Evolutionary conservation across 2,888 invertebrate species (phyloP), one percentile per base, ranked within the genome.

Genomic region (Stramonita haemastoma): DNA sequence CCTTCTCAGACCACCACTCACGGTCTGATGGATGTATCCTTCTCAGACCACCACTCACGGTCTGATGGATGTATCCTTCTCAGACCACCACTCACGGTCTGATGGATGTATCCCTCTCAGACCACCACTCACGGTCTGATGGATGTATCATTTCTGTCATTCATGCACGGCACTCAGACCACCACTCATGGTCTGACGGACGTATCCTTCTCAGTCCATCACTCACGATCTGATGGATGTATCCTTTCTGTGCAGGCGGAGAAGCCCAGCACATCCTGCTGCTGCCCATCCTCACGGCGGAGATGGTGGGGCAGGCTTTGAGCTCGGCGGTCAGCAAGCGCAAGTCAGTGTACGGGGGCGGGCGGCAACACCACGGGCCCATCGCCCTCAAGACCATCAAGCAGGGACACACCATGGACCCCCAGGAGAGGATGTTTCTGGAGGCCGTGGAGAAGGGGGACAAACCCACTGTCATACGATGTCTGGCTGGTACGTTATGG

Each of bases 371-470:
- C 26, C 81, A 83, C 81, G 26, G 46, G 19, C 90, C 90, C 60
- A 91, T 91, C 19, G 91, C 92, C 8, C 85, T 92, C 22, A 90
- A 91, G 89, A 92, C 92, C n/a, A 92, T 92, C 73, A 92, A 92
- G 86, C 91, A 92, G 66, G 91, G 91, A n/a, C 70, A 95, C 91
- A 92, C 94, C 29, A 96, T 96, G 93, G 96, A 96, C 89, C 96
- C 95, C 29, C 93, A 94, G 96, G 96, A 96, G 93, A 92, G 96
- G 73, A 92, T 95, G 83, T 97, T 97, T 92, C 94, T 97, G 90
- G 97, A 97, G 91, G 97, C 97, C 2, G 96, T 96, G 6, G 97
- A 97, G 92, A 94, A 96, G 73, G 97, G 97, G 26, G 97, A 97
- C 93, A 96, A 96, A 90, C 96, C 96, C 88, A 96, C 96, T 0